Evolutionary conservation across 2,888 invertebrate genomes (phyloP).

Genomic region (Tenthredo mesomela): DNA sequence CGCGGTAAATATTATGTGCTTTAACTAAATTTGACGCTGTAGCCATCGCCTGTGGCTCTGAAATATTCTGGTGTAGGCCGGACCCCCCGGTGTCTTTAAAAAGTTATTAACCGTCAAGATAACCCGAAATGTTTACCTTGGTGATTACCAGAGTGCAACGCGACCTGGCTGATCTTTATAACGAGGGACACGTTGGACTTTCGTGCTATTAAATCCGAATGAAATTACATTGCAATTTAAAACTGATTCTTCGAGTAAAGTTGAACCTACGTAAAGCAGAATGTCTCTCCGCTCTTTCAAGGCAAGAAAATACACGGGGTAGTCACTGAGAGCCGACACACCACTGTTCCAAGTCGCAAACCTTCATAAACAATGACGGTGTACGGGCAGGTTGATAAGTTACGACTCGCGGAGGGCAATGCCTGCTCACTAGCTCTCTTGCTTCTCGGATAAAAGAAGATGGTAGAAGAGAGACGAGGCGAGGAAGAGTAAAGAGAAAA

Average conservation of each 20-base stretch:
- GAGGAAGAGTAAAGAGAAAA: neutral
- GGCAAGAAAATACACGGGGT: slow-evolving; percentile 49
- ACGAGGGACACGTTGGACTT: slow-evolving; percentile 17
- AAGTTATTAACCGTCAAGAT: slow-evolving; percentile 44
- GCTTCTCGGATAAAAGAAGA: slow-evolving; percentile 24
- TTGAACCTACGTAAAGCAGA: neutral
- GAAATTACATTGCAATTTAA: slow-evolving; percentile 43
- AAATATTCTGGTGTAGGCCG: neutral
- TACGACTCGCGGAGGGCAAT: slow-evolving; percentile 59
- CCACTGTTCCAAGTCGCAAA: slow-evolving; percentile 40
- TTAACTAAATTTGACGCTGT: slow-evolving; percentile 8
- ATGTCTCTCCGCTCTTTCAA: neutral
- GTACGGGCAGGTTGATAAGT: slow-evolving; percentile 69
- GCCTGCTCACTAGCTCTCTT: slow-evolving; percentile 19
- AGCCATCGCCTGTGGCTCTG: neutral
- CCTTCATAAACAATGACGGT: slow-evolving; percentile 67
- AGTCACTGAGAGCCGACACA: slow-evolving; percentile 40
- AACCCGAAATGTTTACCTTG: slow-evolving; percentile 34
- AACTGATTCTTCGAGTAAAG: slow-evolving; percentile 21
- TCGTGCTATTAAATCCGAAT: slow-evolving; percentile 6
- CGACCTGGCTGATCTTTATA: slow-evolving; percentile 38
- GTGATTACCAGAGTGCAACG: slow-evolving; percentile 34
- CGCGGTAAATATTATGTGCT: neutral
- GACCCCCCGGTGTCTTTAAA: slow-evolving; percentile 32
- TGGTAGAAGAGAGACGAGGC: neutral